Evolutionary conservation across 2,113 vertebrate species (phyloP).

Genomic region (Rhodinocichla rosea): DNA sequence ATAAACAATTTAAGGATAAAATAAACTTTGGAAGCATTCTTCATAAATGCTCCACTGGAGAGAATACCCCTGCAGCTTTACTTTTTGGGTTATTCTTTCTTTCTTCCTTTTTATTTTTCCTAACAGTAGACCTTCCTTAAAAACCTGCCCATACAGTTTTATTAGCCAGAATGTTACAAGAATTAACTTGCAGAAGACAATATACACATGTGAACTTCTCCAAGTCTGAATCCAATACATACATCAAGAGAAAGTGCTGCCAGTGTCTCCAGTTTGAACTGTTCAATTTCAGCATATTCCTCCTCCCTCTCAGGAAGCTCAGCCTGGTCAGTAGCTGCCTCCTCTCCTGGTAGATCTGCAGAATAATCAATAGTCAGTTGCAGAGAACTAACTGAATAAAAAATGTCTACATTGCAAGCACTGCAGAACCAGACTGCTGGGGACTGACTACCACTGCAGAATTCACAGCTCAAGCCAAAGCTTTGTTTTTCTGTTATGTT

Average conservation of each 20-base stretch:
- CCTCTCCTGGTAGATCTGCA: neutral
- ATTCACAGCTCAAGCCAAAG: neutral
- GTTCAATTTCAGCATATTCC: constrained; percentile 53
- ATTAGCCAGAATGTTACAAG: neutral
- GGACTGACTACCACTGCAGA: neutral
- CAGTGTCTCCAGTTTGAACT: neutral
- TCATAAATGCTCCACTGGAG: neutral
- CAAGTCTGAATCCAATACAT: neutral
- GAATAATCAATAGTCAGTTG: neutral
- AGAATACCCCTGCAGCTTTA: neutral
- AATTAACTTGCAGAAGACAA: neutral
- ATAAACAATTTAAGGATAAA: neutral
- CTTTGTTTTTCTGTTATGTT: neutral
- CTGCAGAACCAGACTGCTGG: neutral
- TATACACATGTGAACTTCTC: neutral
- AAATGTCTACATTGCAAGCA: neutral
- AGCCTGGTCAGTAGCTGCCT: neutral
- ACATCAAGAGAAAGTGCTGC: constrained; percentile 63
- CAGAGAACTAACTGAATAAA: neutral
- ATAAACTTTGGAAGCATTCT: neutral
- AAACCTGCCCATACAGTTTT: neutral
- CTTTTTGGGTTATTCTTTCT: neutral
- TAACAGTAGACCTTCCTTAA: neutral
- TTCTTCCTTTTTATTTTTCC: neutral
- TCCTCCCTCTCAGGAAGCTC: constrained; percentile 39